A percentile compares a stretch with the other conserved stretches of the same genome.
Evolutionary conservation across 2,888 invertebrate species (phyloP).

Genomic region (Cryptocephalus moraei): DNA sequence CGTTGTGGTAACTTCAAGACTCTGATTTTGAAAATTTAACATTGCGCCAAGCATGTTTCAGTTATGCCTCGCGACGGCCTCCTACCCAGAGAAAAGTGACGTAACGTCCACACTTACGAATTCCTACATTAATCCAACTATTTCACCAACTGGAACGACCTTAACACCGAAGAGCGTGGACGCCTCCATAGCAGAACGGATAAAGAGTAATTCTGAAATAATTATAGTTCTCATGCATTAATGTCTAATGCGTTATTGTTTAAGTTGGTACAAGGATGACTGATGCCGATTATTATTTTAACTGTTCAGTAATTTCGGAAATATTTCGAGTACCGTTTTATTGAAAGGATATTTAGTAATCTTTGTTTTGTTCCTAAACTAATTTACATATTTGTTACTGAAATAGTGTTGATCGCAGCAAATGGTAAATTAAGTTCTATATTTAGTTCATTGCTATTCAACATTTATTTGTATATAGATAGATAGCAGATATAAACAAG

Average conservation of each 20-base stretch:
- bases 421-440: too few relatives aligned
- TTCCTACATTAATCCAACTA: slow-evolving; percentile 1
- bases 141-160: slow-evolving; percentile 4
- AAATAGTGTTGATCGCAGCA: too few relatives aligned
- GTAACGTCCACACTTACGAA: slow-evolving; percentile 9
- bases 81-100: slow-evolving; percentile 44
- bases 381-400: too few relatives aligned
- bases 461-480: too few relatives aligned
- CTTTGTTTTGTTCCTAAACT: too few relatives aligned
- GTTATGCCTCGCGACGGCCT: slow-evolving; percentile 73
- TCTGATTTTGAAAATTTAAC: background rate
- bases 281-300: background rate
- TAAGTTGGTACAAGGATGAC: background rate
- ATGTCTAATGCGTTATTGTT: background rate
- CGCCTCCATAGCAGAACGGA: slow-evolving; percentile 19
- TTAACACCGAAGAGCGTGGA: slow-evolving; percentile 12
- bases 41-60: slow-evolving; percentile 23
- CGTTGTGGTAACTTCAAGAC: slow-evolving; percentile 56
- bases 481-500: too few relatives aligned
- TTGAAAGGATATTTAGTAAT: too few relatives aligned
- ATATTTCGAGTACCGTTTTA: too few relatives aligned
- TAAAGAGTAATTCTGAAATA: slow-evolving; percentile 19
- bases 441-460: too few relatives aligned
- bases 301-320: background rate
- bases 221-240: background rate